These are phyloP conservation scores for Eublepharis macularius DNA, from an alignment of 2,113 vertebrate species.

Conservation along the genomic window DNA sequence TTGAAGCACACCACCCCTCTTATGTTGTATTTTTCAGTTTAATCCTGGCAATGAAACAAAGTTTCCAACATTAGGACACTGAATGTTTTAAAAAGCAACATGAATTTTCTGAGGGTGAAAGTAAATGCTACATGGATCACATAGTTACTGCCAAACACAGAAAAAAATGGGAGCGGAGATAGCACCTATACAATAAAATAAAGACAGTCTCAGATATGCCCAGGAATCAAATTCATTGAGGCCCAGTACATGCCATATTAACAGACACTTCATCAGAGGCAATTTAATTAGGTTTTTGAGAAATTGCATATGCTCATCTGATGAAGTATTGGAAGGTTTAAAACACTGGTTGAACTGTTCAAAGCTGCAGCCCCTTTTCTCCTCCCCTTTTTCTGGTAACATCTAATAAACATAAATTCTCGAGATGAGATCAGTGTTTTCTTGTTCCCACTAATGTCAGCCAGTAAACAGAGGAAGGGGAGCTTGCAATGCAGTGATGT, in stretches of 20 bases:
- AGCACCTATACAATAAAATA: neutral
- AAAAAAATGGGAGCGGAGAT: neutral
- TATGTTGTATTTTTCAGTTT: neutral
- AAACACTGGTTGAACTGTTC: no score
- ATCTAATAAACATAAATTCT: no score
- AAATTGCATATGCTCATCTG: neutral
- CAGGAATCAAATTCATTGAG: neutral
- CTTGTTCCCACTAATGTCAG: no score
- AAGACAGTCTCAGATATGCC: neutral
- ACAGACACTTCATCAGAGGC: neutral
- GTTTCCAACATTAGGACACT: neutral
- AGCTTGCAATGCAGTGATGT: no score
- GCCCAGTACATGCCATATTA: neutral
- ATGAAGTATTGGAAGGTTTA: no score
- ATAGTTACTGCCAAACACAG: neutral
- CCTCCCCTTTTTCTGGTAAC: no score
- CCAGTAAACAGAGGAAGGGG: no score
- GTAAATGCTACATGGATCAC: neutral
- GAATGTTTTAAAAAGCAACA: neutral
- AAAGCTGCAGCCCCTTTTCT: no score
- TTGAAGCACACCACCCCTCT: neutral
- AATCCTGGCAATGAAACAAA: neutral
- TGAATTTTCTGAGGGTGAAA: neutral
- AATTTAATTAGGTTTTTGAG: neutral
- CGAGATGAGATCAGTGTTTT: no score